phyloP scores from a whole-genome alignment of 2,888 invertebrate genomes.

The Sinhomidia bicolor region DNA sequence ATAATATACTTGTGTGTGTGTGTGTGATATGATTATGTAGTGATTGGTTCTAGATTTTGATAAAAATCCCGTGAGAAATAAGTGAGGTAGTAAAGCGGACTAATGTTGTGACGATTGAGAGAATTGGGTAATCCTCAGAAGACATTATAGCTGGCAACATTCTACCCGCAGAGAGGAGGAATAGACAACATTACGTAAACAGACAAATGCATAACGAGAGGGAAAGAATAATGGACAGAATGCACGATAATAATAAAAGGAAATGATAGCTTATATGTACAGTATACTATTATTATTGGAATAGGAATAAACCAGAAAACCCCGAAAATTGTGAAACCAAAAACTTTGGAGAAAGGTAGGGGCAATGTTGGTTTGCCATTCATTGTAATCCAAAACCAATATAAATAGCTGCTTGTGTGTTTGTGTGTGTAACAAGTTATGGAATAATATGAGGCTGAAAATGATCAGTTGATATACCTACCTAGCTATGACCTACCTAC shows the following conservation, averaged over 20 bases:
- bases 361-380: background rate
- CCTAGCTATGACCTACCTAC: no score
- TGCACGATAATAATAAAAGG: background rate
- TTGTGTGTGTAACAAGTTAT: conserved; percentile 8
- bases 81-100: conserved; percentile 3
- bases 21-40: conserved; percentile 56
- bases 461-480: no score
- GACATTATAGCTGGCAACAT: conserved; percentile 18
- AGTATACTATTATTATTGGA: no score
- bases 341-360: background rate
- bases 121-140: conserved; percentile 48
- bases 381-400: conserved; percentile 4
- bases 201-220: conserved; percentile 4
- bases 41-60: conserved; percentile 43
- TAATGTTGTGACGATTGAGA: background rate
- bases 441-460: conserved; percentile 37
- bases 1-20: background rate
- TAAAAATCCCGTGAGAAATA: conserved; percentile 56
- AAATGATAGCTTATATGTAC: conserved; percentile 44
- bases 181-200: conserved; percentile 43
- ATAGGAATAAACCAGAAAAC: no score
- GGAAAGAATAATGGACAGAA: no score
- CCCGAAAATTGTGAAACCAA: conserved; percentile 30
- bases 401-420: background rate
- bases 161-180: background rate